Conservation (phyloP, 2,888 invertebrate genomes). For the Hemaris fuciformis region DNA sequence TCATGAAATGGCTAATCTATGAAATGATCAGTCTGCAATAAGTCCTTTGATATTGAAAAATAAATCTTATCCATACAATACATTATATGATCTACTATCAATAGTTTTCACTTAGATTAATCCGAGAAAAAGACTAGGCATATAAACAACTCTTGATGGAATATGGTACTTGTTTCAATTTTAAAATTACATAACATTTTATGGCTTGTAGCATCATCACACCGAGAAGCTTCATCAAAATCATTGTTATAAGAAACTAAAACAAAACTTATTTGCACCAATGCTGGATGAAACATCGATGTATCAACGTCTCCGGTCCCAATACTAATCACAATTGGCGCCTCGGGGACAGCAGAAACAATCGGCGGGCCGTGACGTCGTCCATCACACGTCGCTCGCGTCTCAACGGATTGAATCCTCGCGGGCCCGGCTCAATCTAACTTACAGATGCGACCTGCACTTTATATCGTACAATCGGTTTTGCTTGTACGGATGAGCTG, state of each 20-base stretch:
- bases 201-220: no score
- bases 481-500: no score
- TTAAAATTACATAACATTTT: no score
- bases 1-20: no score
- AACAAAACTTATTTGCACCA: constrained; percentile 16
- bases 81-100: no score
- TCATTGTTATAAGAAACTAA: constrained; percentile 15
- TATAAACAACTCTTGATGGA: no score
- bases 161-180: no score
- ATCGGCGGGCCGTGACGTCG: constrained; percentile 16
- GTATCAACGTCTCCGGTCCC: background rate
- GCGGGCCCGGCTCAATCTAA: constrained; percentile 61
- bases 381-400: background rate
- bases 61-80: no score
- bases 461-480: background rate
- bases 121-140: no score
- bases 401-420: constrained; percentile 24
- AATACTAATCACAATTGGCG: constrained; percentile 13
- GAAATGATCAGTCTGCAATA: no score
- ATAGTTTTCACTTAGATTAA: no score
- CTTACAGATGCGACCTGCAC: constrained; percentile 72
- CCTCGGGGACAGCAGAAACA: constrained; percentile 18
- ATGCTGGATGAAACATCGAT: constrained; percentile 14
- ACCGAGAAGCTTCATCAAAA: background rate
- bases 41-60: no score